Evolutionary conservation across 2,113 vertebrate genomes (phyloP).

Genomic region (Stercorarius parasiticus): DNA sequence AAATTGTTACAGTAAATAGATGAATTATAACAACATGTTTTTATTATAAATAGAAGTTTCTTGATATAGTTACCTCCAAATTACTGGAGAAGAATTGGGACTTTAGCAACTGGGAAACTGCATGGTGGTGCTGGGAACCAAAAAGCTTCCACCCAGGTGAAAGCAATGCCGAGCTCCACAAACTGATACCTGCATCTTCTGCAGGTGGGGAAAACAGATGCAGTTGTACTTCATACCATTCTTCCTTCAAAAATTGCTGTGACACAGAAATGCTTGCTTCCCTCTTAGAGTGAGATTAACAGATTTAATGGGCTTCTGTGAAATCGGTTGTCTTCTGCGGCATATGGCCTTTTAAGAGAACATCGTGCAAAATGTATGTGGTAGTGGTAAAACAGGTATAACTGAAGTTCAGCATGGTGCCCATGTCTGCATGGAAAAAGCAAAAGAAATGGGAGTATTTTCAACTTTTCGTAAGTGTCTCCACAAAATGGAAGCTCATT

Average conservation of each 20-base stretch:
- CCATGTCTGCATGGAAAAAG: background rate
- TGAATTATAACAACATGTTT: conserved; percentile 58
- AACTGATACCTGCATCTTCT: background rate
- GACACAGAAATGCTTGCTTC: background rate
- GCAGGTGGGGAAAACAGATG: background rate
- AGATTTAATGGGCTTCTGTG: background rate
- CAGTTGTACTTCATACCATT: background rate
- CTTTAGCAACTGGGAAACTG: background rate
- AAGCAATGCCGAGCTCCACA: background rate
- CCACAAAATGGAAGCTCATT: background rate
- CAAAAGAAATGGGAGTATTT: background rate
- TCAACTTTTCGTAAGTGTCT: background rate
- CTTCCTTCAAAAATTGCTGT: background rate
- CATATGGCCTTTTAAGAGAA: background rate
- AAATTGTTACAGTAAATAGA: conserved; percentile 70
- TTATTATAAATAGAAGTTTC: conserved; percentile 52
- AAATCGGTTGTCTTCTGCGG: background rate
- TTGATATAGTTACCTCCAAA: background rate
- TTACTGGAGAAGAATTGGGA: background rate
- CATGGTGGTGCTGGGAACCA: background rate
- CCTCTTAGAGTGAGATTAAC: background rate
- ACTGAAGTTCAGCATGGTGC: background rate
- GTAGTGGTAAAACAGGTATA: background rate
- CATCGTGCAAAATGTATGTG: accelerated
- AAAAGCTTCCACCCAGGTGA: background rate